Base-by-base conservation (phyloP, 1,140 invertebrate species). In the Heterodera carotae region DNA sequence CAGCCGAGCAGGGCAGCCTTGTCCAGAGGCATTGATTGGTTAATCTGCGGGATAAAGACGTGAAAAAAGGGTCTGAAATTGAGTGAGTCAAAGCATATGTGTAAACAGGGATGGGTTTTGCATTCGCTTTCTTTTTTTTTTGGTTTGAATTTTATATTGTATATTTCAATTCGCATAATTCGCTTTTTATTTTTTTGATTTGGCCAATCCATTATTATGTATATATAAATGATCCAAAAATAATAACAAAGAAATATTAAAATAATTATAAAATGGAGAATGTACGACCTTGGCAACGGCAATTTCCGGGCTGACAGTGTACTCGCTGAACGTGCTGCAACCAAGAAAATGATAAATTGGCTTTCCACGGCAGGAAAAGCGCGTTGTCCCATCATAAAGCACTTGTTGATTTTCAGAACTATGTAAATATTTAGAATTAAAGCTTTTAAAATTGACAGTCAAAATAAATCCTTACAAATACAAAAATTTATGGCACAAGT, bases 301-400 rank as follows among this genome's bases (percentile, higher is more conserved):
- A 88, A 98, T 95, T 89, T 96, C 96, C 82, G 94, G 92, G 78
- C 98, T 94, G 15, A 99, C 97, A 8, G 96, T 98, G 88, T 98
- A 99, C 89, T 99, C 93, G 81, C 93, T 93, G 88, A 99, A 99
- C 0, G 95, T 96, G 3, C 95, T 97, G 81, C 93, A 95, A n/a
- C 97, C 97, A 96, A 99, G 99, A 83, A 97, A 99, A 89, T 99
- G 96, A 86, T 91, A 95, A 0, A 99, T 77, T 36, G 91, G 90
- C 90, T 96, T 90, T 12, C 95, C 96, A 75, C 96, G 95, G 89
- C 95, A 97, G 22, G 91, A 93, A 88, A 99, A 98, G 22, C 90
- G 79, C 34, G 73, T 80, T 3, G 95, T 97, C 22, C 95, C 95
- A 91, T 99, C 94, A 10, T 96, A 96, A 95, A 99, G 96, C 0